These are phyloP conservation scores for Nomada ferruginata DNA, from an alignment of 2,888 invertebrate species.

Conservation along the genomic window DNA sequence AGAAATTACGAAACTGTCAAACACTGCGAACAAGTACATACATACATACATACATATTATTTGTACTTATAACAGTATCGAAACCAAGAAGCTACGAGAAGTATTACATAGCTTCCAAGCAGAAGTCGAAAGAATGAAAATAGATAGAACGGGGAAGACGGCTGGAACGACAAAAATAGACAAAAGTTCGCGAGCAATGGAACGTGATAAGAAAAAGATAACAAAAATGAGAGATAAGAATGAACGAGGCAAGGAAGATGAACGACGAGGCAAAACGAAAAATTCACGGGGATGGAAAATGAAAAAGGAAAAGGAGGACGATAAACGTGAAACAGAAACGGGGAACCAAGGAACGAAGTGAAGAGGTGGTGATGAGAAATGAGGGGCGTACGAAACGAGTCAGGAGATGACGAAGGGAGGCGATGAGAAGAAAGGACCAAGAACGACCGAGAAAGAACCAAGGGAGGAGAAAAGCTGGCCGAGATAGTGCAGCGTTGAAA, in stretches of 20 bases:
- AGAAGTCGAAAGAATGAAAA: not conserved
- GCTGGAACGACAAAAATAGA: slow-evolving; percentile 5
- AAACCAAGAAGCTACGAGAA: not conserved
- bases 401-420: not conserved
- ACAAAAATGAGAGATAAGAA: not conserved
- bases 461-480: slow-evolving; percentile 15
- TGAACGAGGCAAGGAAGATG: not conserved
- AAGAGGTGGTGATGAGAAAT: not conserved
- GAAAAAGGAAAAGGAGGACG: not conserved
- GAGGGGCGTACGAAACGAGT: slow-evolving; percentile 8
- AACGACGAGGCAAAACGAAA: not conserved
- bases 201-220: not conserved
- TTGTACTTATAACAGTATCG: too few relatives aligned
- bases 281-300: not conserved
- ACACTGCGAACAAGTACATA: too few relatives aligned
- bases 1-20: too few relatives aligned
- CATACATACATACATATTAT: too few relatives aligned
- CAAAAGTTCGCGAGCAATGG: slow-evolving; percentile 6
- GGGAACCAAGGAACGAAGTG: not conserved
- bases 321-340: slow-evolving; percentile 7
- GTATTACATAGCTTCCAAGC: not conserved
- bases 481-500: slow-evolving; percentile 3
- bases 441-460: slow-evolving; percentile 1
- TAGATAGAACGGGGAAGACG: not conserved
- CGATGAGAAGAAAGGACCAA: slow-evolving; percentile 10